These are phyloP conservation scores for Ascidia mentula DNA, from an alignment of 23 tunicate genomes.

Conservation along the genomic window DNA sequence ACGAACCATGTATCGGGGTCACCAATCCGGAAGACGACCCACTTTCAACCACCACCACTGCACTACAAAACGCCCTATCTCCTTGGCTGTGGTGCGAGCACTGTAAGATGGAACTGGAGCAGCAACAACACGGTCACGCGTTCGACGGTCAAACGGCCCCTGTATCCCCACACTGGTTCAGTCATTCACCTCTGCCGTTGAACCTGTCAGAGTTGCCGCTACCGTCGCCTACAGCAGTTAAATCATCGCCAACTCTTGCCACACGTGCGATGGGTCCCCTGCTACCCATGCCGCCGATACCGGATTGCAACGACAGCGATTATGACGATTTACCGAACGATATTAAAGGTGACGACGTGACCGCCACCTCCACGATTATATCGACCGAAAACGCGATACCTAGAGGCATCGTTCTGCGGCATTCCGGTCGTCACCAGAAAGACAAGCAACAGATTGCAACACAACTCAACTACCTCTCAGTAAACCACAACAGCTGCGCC, in stretches of 20 bases:
- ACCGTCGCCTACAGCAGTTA: conserved; percentile 47
- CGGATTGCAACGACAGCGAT: conserved; percentile 82
- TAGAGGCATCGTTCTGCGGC: conserved; percentile 34
- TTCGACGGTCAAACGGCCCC: conserved; percentile 12
- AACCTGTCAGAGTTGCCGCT: conserved; percentile 66
- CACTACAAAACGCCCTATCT: conserved; percentile 47
- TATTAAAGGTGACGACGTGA: not conserved
- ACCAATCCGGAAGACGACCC: not conserved
- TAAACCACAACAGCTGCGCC: conserved; percentile 23
- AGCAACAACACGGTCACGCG: conserved; percentile 30
- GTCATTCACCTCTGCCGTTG: conserved; percentile 40
- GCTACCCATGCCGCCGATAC: conserved; percentile 86
- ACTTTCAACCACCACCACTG: conserved; percentile 19
- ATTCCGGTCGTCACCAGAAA: conserved; percentile 7
- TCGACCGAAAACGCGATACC: conserved; percentile 61
- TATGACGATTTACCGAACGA: conserved; percentile 55
- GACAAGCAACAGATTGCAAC: not conserved
- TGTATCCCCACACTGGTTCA: conserved; percentile 35
- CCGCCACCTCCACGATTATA: conserved; percentile 34
- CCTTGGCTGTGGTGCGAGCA: conserved; percentile 74
- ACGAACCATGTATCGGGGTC: not conserved
- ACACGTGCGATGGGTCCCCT: conserved; percentile 23
- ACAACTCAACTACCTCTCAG: conserved; percentile 20
- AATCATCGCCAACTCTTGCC: conserved; percentile 9
- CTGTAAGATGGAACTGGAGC: conserved; percentile 48